Conservation (phyloP, 2,888 invertebrate species). For the Romanomermis culicivorax region DNA sequence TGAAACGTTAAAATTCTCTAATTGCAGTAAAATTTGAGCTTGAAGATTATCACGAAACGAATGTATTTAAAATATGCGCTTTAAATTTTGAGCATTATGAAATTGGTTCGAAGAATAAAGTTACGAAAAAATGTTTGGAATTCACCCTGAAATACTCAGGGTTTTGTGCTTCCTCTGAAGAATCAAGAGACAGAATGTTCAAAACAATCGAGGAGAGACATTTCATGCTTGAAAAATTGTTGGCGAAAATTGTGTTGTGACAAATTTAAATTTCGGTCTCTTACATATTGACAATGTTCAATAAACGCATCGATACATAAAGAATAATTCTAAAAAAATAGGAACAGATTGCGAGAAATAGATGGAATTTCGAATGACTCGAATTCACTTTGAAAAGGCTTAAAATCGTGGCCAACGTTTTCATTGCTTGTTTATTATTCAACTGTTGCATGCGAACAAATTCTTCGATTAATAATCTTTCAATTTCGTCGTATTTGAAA, state of each 20-base stretch:
- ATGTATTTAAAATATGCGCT: too few species aligned
- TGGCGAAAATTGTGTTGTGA: background rate
- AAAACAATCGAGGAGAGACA: background rate
- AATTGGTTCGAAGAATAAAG: too few species aligned
- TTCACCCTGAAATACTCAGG: too few species aligned
- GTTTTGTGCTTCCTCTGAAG: too few species aligned
- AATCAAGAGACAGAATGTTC: too few species aligned
- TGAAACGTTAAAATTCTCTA: too few species aligned
- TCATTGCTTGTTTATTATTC: conserved; percentile 68
- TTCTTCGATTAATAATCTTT: conserved; percentile 59
- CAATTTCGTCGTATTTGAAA: conserved; percentile 30
- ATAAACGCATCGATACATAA: conserved; percentile 91
- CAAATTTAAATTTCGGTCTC: background rate
- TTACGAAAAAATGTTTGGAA: too few species aligned
- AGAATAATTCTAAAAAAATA: conserved; percentile 40
- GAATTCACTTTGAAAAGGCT: conserved; percentile 62
- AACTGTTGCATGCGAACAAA: conserved; percentile 70
- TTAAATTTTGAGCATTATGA: too few species aligned
- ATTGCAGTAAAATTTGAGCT: too few species aligned
- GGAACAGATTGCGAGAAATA: background rate
- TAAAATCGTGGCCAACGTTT: conserved; percentile 66
- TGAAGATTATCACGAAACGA: too few species aligned
- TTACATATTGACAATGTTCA: conserved; percentile 37
- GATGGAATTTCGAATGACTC: too few species aligned
- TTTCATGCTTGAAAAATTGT: background rate